Base-by-base conservation (phyloP, 2,888 invertebrate species). In the Callinectes sapidus region DNA sequence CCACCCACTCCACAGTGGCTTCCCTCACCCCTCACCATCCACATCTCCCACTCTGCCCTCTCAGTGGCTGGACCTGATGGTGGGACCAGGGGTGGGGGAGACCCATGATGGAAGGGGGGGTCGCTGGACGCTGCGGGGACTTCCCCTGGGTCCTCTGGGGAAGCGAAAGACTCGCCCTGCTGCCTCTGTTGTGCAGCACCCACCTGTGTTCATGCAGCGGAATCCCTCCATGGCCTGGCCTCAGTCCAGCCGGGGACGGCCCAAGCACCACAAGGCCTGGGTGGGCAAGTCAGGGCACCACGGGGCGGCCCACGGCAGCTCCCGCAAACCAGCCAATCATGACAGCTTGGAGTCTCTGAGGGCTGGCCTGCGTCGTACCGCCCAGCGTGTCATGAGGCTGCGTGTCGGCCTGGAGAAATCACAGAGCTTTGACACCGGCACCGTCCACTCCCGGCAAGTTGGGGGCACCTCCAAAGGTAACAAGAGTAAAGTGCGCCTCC, bases 61-160 rank as follows among this genome's bases (percentile, higher is more conserved):
- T 8, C 93, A 93, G 54, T 93, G 93, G 93, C 87, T 93, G 85
- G 93, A 93, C 87, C 90, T 93, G 28, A 93, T 93, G 93, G 91
- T 93, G 35, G 87, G 81, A 18, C 89, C 87, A n/a, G 39, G 28
- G 39, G 81, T 16, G 16, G 77, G 89, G 14, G 89, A 89, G 28
- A 89, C 81, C 42, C 28, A 87, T 16, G 92, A 87, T 61, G 90
- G 91, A 8, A 81, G 81, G 10, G 90, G 85, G 18, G 91, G 91
- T 66, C 87, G 77, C 13, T 88, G 92, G 61, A 66, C 81, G 91
- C 88, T 93, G 18, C 77, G 85, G 61, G 92, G 92, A 42, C 88
- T 92, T 18, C 92, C 92, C 13, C 81, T 92, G 39, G 28, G 81
- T 13, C 35, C 88, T 2, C 42, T 89, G 42, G 89, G 66, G 14